Evolutionary conservation across 1,140 invertebrate genomes (phyloP).

Genomic region (Brachionus koreanus): DNA sequence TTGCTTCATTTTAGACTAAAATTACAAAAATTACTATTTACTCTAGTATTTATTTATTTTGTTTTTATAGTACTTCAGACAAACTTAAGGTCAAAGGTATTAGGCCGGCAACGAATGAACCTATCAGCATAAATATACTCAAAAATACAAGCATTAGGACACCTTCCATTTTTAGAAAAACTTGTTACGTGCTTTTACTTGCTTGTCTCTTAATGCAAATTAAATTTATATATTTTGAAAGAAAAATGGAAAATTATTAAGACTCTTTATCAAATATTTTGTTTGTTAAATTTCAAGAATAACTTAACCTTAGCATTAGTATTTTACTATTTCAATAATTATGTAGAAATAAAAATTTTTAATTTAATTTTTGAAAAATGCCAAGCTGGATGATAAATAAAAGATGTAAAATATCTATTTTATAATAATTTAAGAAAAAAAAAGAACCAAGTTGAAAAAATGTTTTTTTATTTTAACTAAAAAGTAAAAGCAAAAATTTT

Average conservation of each 20-base stretch:
- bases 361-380: not conserved
- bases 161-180: constrained; percentile 70
- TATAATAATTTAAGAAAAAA: not conserved
- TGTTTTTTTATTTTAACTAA: too few relatives aligned
- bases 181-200: not conserved
- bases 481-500: too few relatives aligned
- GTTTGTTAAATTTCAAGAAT: not conserved
- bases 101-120: constrained; percentile 85
- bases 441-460: too few relatives aligned
- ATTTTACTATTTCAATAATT: not conserved
- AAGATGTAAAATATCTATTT: not conserved
- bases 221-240: not conserved
- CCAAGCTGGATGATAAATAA: not conserved
- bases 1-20: constrained; percentile 84
- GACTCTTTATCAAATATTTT: not conserved
- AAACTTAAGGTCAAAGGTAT: constrained; percentile 85
- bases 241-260: not conserved
- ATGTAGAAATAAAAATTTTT: not conserved
- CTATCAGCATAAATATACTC: constrained; percentile 84
- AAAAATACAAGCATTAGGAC: constrained; percentile 73
- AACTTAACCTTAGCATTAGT: constrained; percentile 16
- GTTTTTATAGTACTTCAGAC: constrained; percentile 74
- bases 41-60: not conserved
- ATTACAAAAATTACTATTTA: constrained; percentile 50
- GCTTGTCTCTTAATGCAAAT: not conserved